These are phyloP conservation scores for Cephalopachus bancanus DNA, from an alignment of 2,797 vertebrate genomes.

Conservation along the genomic window DNA sequence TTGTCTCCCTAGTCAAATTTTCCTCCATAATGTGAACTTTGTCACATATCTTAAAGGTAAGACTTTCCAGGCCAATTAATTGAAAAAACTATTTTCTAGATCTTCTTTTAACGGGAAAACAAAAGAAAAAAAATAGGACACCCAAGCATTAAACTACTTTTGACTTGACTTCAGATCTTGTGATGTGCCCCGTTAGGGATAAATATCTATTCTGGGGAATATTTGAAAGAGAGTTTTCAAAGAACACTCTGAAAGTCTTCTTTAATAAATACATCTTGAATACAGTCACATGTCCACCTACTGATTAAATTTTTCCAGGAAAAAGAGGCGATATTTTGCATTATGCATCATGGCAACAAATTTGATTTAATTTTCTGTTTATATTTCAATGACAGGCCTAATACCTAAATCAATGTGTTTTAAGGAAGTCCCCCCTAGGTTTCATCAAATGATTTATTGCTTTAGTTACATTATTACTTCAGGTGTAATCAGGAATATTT, in stretches of 20 bases:
- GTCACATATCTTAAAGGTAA: conserved; percentile 33
- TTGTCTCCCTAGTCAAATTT: background rate
- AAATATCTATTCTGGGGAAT: conserved; percentile 63
- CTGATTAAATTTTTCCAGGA: conserved; percentile 78
- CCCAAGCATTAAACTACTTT: conserved; percentile 30
- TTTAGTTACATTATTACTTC: conserved; percentile 85
- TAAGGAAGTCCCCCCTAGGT: conserved; percentile 74
- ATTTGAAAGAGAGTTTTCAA: conserved; percentile 73
- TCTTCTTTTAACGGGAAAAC: background rate
- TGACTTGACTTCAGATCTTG: background rate
- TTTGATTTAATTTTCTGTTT: conserved; percentile 78
- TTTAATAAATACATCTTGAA: conserved; percentile 33
- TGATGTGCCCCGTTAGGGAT: background rate
- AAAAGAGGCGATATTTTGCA: conserved; percentile 67
- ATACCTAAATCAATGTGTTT: conserved; percentile 82
- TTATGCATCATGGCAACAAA: conserved; percentile 72
- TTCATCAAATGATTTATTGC: conserved; percentile 86
- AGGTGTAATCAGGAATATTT: conserved; percentile 88
- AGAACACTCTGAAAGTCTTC: conserved; percentile 27
- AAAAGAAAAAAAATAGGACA: background rate
- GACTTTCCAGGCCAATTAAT: conserved; percentile 68
- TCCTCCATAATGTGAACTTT: background rate
- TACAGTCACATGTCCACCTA: conserved; percentile 59
- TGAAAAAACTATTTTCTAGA: conserved; percentile 45
- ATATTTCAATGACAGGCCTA: conserved; percentile 81